Conservation (phyloP, 2,797 vertebrate species). For the Falco peregrinus region DNA sequence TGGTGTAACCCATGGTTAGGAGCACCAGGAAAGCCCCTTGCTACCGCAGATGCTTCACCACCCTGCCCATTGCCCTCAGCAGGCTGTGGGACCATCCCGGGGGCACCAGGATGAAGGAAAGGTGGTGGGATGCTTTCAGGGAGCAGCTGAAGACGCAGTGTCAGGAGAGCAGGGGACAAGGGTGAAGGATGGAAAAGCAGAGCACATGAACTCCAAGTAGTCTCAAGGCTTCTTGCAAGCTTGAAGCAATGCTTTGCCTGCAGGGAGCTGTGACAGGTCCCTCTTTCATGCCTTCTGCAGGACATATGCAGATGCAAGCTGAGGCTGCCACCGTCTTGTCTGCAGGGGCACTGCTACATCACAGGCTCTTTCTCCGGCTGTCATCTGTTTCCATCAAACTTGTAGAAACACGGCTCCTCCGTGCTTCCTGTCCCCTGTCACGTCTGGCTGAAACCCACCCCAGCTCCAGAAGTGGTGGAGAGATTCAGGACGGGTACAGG, state of each 20-base stretch:
- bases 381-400: not conserved
- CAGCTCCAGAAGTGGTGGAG: not conserved
- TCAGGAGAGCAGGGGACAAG: not conserved
- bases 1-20: fast-evolving
- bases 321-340: not conserved
- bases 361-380: fast-evolving
- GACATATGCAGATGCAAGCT: not conserved
- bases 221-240: not conserved
- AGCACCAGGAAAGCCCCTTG: not conserved
- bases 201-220: not conserved
- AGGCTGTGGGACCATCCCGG: not conserved
- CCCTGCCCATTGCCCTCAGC: not conserved
- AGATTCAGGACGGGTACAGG: not conserved
- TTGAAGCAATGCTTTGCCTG: not conserved
- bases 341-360: not conserved
- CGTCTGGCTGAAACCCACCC: fast-evolving
- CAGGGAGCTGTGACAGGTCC: not conserved
- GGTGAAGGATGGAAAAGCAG: not conserved
- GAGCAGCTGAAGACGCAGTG: not conserved
- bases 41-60: not conserved
- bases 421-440: not conserved
- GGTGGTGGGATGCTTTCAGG: not conserved
- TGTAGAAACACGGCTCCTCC: fast-evolving
- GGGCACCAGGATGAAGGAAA: fast-evolving
- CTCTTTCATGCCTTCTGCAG: not conserved